These are phyloP conservation scores for Oryzias melastigma DNA, from an alignment of 2,113 vertebrate genomes.

Conservation along the genomic window DNA sequence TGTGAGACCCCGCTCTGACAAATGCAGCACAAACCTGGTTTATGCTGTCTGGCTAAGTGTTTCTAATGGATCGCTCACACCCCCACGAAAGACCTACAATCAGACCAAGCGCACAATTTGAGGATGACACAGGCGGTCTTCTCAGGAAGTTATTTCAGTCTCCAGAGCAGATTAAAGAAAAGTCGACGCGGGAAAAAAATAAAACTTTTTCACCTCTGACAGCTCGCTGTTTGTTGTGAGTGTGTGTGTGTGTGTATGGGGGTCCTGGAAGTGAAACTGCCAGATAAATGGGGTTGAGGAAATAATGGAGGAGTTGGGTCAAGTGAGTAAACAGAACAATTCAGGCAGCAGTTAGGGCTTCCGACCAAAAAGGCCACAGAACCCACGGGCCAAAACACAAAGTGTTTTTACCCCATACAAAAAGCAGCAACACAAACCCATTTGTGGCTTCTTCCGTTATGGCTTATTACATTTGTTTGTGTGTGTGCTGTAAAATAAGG, in stretches of 20 bases:
- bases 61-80: constrained; percentile 1
- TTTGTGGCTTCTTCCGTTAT: no score
- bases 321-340: background rate
- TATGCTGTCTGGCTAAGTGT: constrained; percentile 3
- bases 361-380: no score
- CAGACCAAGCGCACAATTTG: background rate
- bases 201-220: constrained; percentile 5
- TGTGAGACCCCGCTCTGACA: background rate
- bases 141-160: constrained; percentile 2
- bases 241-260: background rate
- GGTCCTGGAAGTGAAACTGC: background rate
- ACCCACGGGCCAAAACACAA: no score
- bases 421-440: no score
- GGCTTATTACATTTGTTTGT: no score
- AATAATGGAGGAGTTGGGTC: background rate
- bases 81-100: background rate
- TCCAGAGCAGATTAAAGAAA: background rate
- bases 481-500: no score
- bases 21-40: background rate
- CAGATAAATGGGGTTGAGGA: constrained; percentile 1
- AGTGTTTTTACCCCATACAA: no score
- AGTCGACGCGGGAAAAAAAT: background rate
- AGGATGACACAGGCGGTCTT: background rate
- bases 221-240: background rate
- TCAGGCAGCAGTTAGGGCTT: no score